Base-by-base conservation (phyloP, 1,140 invertebrate species). In the Agrypnia vestita region DNA sequence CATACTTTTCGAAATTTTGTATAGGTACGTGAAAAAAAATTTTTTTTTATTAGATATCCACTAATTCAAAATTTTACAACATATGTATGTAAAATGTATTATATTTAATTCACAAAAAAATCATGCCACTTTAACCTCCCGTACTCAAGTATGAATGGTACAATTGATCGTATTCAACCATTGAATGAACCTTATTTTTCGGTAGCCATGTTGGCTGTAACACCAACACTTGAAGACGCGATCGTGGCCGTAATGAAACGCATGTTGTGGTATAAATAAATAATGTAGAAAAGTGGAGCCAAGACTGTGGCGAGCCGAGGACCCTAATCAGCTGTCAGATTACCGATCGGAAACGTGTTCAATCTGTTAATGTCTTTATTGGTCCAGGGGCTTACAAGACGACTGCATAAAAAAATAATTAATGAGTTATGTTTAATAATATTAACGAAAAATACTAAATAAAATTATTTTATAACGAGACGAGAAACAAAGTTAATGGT, bases 321-420 rank as follows among this genome's bases (percentile, higher is more conserved):
- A 73, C 71, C 71, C 71, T 73, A 21, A 73, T 73, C 71, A 73
- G 17, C 62, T 73, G 71, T 73, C 71, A 35, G 49, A 51, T 73
- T 73, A 73, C 21, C 35, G 49, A 53, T 73, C 43, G 8, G 21
- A 53, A 64, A 64, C 61, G 35, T 64, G 19, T 21, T 35, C 25
- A 35, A 35, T 21, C 35, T 64, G 21, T 64, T 64, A 64, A 64
- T 64, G 61, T 64, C 61, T 64, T 64, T 64, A 64, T 64, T 64
- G 11, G 21, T 21, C 4, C 61, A 64, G 61, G 61, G 61, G 7
- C 11, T 3, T 51, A 3, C 49, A 51, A 51, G 11, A 3, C n/a
- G n/a, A 51, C 1, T 12, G 6, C 6, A 35, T 35, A 35, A 35
- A 35, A 35, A 35, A n/a, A n/a, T n/a, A n/a, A n/a, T n/a, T n/a